Evolutionary conservation across 2,113 vertebrate genomes (phyloP).

Genomic region (Mobula hypostoma): DNA sequence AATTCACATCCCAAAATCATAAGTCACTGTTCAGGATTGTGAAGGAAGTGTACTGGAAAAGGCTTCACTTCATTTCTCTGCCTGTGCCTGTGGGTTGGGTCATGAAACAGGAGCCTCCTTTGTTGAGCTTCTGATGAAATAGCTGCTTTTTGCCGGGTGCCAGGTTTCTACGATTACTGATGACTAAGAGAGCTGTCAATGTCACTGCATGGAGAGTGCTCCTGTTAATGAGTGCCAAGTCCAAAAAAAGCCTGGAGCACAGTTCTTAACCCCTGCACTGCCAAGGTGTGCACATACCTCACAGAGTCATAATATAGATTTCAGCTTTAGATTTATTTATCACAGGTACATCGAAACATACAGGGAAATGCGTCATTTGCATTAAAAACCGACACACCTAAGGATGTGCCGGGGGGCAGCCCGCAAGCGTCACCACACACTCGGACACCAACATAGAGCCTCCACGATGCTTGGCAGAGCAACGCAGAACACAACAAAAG

Average conservation of each 20-base stretch:
- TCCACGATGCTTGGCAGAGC: too few species aligned
- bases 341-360: too few species aligned
- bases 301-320: too few species aligned
- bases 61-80: slow-evolving; percentile 27
- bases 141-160: slow-evolving; percentile 44
- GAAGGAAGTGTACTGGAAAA: slow-evolving; percentile 42
- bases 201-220: slow-evolving; percentile 46
- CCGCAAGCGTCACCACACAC: too few species aligned
- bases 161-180: slow-evolving; percentile 52
- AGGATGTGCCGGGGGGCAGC: too few species aligned
- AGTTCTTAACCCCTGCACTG: slow-evolving; percentile 42
- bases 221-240: slow-evolving; percentile 56
- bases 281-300: not conserved
- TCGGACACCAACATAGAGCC: too few species aligned
- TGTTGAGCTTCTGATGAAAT: slow-evolving; percentile 47
- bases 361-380: too few species aligned
- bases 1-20: slow-evolving; percentile 47
- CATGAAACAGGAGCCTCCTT: slow-evolving; percentile 52
- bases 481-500: too few species aligned
- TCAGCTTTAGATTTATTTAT: too few species aligned
- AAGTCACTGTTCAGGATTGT: slow-evolving; percentile 39
- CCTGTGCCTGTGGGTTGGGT: slow-evolving; percentile 40
- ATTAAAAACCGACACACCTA: too few species aligned
- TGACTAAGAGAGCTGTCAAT: slow-evolving; percentile 53
- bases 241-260: slow-evolving; percentile 41